Conservation (phyloP, 2,797 vertebrate genomes). For the Cyclopterus lumpus region DNA sequence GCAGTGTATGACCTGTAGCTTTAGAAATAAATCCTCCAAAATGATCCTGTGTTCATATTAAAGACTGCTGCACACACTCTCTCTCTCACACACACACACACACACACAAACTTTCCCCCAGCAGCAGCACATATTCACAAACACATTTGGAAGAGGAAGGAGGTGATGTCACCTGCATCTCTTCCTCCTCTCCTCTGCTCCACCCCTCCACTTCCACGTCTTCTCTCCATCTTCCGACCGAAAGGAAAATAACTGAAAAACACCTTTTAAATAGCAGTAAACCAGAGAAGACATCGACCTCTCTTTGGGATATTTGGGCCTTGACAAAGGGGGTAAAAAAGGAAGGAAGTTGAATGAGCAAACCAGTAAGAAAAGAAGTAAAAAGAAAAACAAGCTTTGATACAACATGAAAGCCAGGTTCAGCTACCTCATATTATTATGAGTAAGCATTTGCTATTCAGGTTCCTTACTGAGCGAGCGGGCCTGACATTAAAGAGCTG, state of each 20-base stretch:
- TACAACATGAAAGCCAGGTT: slow-evolving; percentile 12
- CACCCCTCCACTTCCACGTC: slow-evolving; percentile 29
- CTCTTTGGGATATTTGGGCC: not conserved
- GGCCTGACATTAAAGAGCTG: slow-evolving; percentile 43
- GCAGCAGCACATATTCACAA: slow-evolving; percentile 36
- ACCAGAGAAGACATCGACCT: slow-evolving; percentile 13
- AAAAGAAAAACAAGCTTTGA: not conserved
- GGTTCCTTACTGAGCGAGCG: slow-evolving; percentile 25
- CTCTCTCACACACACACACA: not conserved
- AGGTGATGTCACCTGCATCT: slow-evolving; percentile 73
- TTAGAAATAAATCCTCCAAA: not conserved
- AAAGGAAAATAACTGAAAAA: slow-evolving; percentile 34
- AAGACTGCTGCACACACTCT: not conserved
- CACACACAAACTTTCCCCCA: slow-evolving; percentile 16
- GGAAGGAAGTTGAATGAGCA: slow-evolving; percentile 24
- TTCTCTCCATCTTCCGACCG: slow-evolving; percentile 27
- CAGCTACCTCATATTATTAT: slow-evolving; percentile 34
- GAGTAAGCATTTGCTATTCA: slow-evolving; percentile 30
- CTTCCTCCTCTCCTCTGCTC: slow-evolving; percentile 53
- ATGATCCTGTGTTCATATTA: not conserved
- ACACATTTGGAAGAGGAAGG: slow-evolving; percentile 56
- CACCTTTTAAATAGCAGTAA: not conserved
- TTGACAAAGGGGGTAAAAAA: not conserved
- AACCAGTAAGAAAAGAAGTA: too few species aligned
- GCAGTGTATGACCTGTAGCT: not conserved